Evolutionary conservation across 2,797 vertebrate species (phyloP).

Genomic region (Lacerta bilineata): DNA sequence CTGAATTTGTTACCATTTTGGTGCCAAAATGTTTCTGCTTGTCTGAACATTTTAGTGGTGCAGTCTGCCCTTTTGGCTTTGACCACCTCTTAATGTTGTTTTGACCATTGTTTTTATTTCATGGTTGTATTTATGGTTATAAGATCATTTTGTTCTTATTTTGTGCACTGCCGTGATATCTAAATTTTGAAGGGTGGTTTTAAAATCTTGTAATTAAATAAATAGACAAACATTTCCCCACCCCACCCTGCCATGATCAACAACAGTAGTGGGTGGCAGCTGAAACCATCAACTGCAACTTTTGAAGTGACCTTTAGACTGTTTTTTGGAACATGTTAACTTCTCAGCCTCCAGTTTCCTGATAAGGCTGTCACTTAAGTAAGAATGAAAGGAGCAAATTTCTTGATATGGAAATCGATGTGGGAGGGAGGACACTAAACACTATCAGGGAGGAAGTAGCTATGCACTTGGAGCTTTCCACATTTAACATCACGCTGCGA

Average conservation of each 20-base stretch:
- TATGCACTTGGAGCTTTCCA: conserved; percentile 11
- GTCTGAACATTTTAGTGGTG: too few relatives aligned
- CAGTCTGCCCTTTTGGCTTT: too few relatives aligned
- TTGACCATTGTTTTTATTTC: too few relatives aligned
- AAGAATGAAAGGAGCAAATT: conserved; percentile 74
- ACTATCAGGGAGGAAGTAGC: conserved; percentile 10
- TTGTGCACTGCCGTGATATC: too few relatives aligned
- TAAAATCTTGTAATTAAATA: too few relatives aligned
- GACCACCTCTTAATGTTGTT: too few relatives aligned
- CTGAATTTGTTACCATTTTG: too few relatives aligned
- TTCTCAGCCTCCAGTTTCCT: conserved; percentile 75
- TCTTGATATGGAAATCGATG: conserved; percentile 73
- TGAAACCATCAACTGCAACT: conserved; percentile 71
- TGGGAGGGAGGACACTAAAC: conserved; percentile 67
- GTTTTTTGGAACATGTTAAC: conserved; percentile 73
- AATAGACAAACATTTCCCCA: conserved; percentile 32
- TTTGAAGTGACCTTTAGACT: conserved; percentile 75
- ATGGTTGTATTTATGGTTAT: too few relatives aligned
- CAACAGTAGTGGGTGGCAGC: conserved; percentile 66
- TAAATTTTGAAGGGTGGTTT: too few relatives aligned
- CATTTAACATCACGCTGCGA: not conserved
- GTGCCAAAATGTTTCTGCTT: too few relatives aligned
- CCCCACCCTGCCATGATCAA: conserved; percentile 22
- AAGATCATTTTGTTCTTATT: too few relatives aligned
- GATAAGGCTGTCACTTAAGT: conserved; percentile 68